Conservation (phyloP, 2,888 invertebrate genomes). For the Danaus chrysippus region DNA sequence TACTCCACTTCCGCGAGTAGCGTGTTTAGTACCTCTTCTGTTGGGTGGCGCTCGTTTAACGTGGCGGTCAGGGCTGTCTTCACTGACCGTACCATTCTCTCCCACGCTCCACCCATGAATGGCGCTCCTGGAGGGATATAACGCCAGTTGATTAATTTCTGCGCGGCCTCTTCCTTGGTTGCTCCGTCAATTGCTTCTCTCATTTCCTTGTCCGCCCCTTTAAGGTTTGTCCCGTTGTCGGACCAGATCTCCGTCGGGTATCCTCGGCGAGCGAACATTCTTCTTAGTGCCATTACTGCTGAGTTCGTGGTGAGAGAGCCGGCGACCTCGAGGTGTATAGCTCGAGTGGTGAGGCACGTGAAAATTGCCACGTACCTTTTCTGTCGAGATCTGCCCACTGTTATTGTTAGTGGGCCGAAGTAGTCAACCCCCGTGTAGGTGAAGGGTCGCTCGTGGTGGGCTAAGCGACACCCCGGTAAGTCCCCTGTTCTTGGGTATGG, state of each 20-base stretch:
- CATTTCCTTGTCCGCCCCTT: conserved; percentile 23
- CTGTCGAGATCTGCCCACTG: conserved; percentile 21
- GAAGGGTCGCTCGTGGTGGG: conserved; percentile 18
- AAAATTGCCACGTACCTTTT: conserved; percentile 26
- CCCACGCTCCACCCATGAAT: conserved; percentile 31
- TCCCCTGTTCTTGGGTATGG: conserved; percentile 17
- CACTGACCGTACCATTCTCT: conserved; percentile 27
- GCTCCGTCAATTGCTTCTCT: conserved; percentile 7
- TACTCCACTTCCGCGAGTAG: too few species aligned
- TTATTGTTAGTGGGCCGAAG: conserved; percentile 28
- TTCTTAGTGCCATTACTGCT: conserved; percentile 29
- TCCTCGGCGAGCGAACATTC: conserved; percentile 30
- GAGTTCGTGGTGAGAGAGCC: too few species aligned
- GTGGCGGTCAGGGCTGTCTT: conserved; percentile 29
- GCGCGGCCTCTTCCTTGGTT: neutral
- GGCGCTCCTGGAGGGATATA: conserved; percentile 21
- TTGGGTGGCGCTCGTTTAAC: too few species aligned
- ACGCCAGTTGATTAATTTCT: conserved; percentile 6
- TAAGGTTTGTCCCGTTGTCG: conserved; percentile 33
- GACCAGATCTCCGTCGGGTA: conserved; percentile 25
- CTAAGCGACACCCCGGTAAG: conserved; percentile 23
- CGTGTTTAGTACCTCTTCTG: too few species aligned
- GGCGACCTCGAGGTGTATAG: too few species aligned
- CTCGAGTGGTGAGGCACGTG: too few species aligned
- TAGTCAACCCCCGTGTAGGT: conserved; percentile 26